Evolutionary conservation across 2,113 vertebrate species (phyloP).

Genomic region (Fulmarus glacialis): DNA sequence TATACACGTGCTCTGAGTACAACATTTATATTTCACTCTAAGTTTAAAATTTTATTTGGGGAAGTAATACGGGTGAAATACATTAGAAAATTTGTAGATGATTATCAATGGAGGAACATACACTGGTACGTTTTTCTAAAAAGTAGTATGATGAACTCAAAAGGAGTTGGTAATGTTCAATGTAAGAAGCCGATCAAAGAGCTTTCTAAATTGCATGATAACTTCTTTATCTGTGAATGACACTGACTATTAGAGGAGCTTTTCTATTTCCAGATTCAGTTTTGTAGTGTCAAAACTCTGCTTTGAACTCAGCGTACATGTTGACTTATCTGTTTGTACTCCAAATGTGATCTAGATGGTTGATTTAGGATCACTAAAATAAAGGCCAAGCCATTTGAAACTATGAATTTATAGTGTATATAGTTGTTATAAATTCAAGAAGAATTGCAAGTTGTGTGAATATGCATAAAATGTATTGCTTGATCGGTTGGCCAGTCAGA

Average conservation of each 20-base stretch:
- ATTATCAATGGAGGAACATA: neutral
- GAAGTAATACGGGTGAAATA: neutral
- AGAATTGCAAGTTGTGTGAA: neutral
- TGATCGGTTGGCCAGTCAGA: neutral
- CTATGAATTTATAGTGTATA: neutral
- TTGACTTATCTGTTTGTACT: constrained; percentile 20
- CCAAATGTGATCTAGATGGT: neutral
- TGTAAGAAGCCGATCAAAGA: constrained; percentile 46
- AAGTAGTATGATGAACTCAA: neutral
- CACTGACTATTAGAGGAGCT: constrained; percentile 40
- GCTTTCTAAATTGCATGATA: constrained; percentile 2
- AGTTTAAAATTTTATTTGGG: neutral
- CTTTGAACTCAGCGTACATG: constrained; percentile 34
- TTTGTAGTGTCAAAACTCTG: constrained; percentile 47
- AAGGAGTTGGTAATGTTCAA: constrained; percentile 10
- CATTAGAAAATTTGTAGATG: neutral
- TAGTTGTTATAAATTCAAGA: neutral
- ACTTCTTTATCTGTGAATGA: constrained; percentile 34
- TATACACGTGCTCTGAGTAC: rapidly evolving
- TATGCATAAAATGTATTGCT: neutral
- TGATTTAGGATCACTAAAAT: neutral
- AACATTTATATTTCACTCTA: neutral
- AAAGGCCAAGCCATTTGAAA: neutral
- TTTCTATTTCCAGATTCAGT: constrained; percentile 27
- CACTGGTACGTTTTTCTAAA: neutral